Evolutionary conservation across 2,797 vertebrate species (phyloP), one percentile per base, ranked within the genome.

Genomic region (Geotrypetes seraphini): DNA sequence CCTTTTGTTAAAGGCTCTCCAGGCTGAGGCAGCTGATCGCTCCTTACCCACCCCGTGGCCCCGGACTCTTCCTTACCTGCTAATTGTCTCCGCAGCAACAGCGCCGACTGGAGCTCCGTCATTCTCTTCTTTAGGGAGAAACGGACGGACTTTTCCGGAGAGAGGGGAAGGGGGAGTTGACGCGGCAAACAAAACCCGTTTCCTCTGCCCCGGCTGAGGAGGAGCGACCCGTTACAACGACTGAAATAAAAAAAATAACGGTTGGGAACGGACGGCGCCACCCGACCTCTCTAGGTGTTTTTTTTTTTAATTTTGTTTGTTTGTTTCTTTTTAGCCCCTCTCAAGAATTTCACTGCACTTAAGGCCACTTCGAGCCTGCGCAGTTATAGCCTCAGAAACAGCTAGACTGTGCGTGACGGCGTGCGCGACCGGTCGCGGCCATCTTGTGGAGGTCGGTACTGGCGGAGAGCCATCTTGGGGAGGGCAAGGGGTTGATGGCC

Each of bases 61-160:
- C n/a, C n/a, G n/a, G n/a, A n/a, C n/a, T n/a, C n/a, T n/a, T n/a
- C n/a, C 44, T 90, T 86, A 97, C 93, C 92, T 90, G 92, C 91
- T 51, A 96, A 86, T 83, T 97, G 92, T 81, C 91, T 92, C 79
- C 88, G 86, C 79, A 96, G 86, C 68, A 96, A 82, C 84, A 96
- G 79, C 66, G 83, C 91, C 45, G 91, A 91, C 81, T 94, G 93
- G 53, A 89, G 88, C 85, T 96, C 92, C 85, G 90, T 94, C 93
- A 96, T 97, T 63, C 63, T 79, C 64, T 61, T 44, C 42, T 26
- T 43, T 39, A 36, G 48, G 50, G 7, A 55, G 35, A 41, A n/a
- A n/a, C n/a, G 46, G 53, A 53, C 53, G 69, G 45, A 80, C 69
- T 15, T 78, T 60, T 61, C 88, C 87, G 18, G 67, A 69, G 34